Evolutionary conservation across 2,888 invertebrate genomes (phyloP), one percentile per base, ranked within the genome.

Genomic region (Gymnocheta viridis): DNA sequence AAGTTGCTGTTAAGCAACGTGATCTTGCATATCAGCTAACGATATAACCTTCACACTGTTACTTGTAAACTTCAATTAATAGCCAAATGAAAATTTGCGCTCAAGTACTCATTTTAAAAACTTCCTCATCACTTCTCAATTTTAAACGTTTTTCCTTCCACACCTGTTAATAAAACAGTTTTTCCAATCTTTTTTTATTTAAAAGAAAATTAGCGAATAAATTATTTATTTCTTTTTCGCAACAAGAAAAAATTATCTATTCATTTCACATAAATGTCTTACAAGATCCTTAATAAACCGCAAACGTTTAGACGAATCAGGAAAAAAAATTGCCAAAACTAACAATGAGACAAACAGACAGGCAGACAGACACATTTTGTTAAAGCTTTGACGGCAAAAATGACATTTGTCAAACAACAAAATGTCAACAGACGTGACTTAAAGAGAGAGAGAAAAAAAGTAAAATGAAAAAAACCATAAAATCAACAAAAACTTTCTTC

Each of bases 401-500:
- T 85, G 85, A 85, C 85, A 82, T 85, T 85, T 85, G 85, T 85
- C 85, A 82, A 82, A 79, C 79, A 82, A 85, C 54, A 44, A 82
- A 80, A 82, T 82, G 82, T 82, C 82, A 85, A 80, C 76, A 82
- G 76, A 82, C 81, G 84, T 84, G 84, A 84, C 84, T 84, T 78
- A 77, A 77, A 58, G 54, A 24, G 47, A 44, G n/a, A n/a, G n/a
- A n/a, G n/a, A n/a, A n/a, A n/a, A n/a, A n/a, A n/a, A n/a, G n/a
- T 22, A 66, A 29, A 60, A 27, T 0, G 19, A 17, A 44, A 44
- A 56, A 62, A 41, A 19, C n/a, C 17, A 74, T 24, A 27, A 74
- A 17, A 51, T 32, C 56, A 58, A 47, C 44, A 62, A 19, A 69
- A 76, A 77, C 62, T 81, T 84, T 81, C 81, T 81, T 78, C 29